phyloP scores from a whole-genome alignment of 2,113 vertebrate genomes.

The Channa argus region DNA sequence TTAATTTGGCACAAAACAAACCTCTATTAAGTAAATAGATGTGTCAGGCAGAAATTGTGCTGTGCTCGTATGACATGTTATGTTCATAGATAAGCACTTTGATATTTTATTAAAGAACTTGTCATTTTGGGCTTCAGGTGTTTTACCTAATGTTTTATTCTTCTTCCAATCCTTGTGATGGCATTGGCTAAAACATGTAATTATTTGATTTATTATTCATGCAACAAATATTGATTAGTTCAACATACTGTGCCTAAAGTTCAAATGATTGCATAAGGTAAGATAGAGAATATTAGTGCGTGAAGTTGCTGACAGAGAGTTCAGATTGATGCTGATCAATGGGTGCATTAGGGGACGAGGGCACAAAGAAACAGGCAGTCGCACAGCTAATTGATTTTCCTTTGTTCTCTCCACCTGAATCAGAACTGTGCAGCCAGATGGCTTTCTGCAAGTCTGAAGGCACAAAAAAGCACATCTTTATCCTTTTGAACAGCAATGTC shows the following conservation, averaged over 20 bases:
- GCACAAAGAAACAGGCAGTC: constrained; percentile 22
- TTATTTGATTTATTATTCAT: not conserved
- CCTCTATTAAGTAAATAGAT: too few species aligned
- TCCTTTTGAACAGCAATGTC: not conserved
- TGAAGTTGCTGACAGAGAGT: constrained; percentile 10
- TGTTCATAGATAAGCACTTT: too few species aligned
- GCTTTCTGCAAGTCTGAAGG: constrained; percentile 16
- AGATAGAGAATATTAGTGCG: not conserved
- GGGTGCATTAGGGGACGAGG: not conserved
- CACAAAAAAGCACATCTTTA: constrained; percentile 23
- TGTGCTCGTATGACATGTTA: too few species aligned
- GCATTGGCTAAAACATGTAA: too few species aligned
- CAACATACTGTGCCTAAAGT: not conserved
- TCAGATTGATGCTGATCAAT: constrained; percentile 15
- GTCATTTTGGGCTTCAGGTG: not conserved
- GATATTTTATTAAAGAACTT: too few species aligned
- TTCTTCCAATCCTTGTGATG: not conserved
- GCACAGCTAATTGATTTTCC: constrained; percentile 31
- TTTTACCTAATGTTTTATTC: not conserved
- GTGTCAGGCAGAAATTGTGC: too few species aligned
- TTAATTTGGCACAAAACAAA: too few species aligned
- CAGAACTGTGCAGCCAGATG: not conserved
- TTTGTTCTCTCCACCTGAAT: constrained; percentile 31
- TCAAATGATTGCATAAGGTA: not conserved
- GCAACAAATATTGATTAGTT: not conserved